Conservation (phyloP, 2,888 invertebrate species). For the Polymixis lichenea region DNA sequence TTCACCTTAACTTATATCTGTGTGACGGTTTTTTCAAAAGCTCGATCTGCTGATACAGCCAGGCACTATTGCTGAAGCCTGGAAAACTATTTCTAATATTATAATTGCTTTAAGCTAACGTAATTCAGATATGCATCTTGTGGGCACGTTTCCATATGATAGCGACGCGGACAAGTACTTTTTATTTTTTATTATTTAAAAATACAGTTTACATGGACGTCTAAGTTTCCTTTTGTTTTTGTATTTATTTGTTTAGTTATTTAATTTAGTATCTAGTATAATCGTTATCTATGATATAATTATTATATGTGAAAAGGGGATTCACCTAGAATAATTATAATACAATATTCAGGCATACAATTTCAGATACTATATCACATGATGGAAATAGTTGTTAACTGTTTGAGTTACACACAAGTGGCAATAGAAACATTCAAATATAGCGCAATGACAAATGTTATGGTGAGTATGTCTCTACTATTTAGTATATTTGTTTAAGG, state of each 20-base stretch:
- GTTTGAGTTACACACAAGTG: constrained; percentile 16
- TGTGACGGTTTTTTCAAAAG: not conserved
- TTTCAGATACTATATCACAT: constrained; percentile 21
- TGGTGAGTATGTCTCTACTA: constrained; percentile 16
- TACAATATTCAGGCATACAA: not conserved
- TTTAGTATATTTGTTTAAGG: no score
- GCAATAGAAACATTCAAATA: constrained; percentile 23
- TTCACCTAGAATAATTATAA: not conserved
- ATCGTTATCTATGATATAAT: no score
- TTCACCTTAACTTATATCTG: not conserved
- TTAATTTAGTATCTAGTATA: no score
- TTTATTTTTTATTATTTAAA: no score
- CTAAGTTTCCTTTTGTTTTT: no score
- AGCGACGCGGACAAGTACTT: no score
- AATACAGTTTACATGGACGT: no score
- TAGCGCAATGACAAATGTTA: not conserved
- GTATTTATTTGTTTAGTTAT: no score
- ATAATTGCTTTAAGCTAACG: not conserved
- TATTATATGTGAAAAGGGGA: no score
- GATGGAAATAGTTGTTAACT: not conserved
- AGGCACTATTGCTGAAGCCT: not conserved
- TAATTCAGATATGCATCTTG: no score
- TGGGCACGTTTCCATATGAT: no score
- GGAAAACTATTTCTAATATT: not conserved
- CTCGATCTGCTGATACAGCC: not conserved